Evolutionary conservation across 1,140 invertebrate genomes (phyloP).

Genomic region (Ganaspis sp.): DNA sequence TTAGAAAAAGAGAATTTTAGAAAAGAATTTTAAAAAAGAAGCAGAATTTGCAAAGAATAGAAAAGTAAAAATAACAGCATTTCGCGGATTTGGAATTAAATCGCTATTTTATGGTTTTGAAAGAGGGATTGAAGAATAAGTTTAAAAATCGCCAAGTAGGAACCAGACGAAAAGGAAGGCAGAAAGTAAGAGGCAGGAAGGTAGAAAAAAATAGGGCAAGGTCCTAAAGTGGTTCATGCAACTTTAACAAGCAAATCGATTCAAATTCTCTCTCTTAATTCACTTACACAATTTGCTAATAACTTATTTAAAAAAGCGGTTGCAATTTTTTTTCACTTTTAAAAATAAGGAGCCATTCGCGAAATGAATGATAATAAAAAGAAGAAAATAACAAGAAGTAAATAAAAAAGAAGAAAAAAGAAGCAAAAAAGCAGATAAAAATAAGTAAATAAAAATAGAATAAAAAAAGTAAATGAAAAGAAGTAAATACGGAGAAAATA

Average conservation of each 20-base stretch:
- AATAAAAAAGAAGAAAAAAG: too few relatives aligned
- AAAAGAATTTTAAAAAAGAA: neutral
- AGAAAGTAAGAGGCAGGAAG: slow-evolving; percentile 25
- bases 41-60: neutral
- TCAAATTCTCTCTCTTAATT: neutral
- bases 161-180: slow-evolving; percentile 2
- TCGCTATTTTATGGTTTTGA: neutral
- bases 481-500: too few relatives aligned
- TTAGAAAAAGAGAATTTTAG: too few relatives aligned
- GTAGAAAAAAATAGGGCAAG: slow-evolving; percentile 17
- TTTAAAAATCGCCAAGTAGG: neutral
- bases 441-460: too few relatives aligned
- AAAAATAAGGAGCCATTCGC: too few relatives aligned
- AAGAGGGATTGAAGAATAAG: neutral
- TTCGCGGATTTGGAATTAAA: neutral
- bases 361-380: too few relatives aligned
- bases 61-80: too few relatives aligned
- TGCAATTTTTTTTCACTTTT: too few relatives aligned
- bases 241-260: neutral
- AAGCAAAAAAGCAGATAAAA: too few relatives aligned
- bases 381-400: too few relatives aligned
- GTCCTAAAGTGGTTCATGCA: neutral
- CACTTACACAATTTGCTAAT: neutral
- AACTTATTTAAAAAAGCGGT: neutral
- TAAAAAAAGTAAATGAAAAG: too few relatives aligned